Base-by-base conservation (phyloP, 2,113 vertebrate species). In the Anolis sagrei region DNA sequence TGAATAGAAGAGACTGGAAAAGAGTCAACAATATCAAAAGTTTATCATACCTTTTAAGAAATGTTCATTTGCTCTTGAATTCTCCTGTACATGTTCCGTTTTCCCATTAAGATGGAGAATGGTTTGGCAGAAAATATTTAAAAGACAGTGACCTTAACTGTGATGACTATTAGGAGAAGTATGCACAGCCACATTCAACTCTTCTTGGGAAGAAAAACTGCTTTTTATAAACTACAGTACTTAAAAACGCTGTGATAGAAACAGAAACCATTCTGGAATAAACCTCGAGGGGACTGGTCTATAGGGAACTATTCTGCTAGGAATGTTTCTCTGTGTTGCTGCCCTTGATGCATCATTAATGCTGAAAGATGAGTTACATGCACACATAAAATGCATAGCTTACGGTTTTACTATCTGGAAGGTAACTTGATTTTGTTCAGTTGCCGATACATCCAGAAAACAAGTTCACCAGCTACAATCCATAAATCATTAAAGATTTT, bases 71-170 rank as follows among this genome's bases (percentile, higher is more conserved):
- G 89, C 80, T 62, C 36, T 62, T 78, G 36, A 21, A 86, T 54
- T 76, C 80, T 32, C 11, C 58, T 62, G 86, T 81, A 75, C 69
- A 83, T 93, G 87, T 87, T 86, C 62, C 77, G 83, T 86, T 89
- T 5, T 84, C 7, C 86, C 86, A 80, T 87, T 92, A 77, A 73
- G 76, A 82, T 36, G 84, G 10, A 91, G 76, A 89, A 87, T 9
- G 81, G 73, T 61, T 84, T 84, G 32, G 44, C 48, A 89, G 84
- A 36, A 87, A 91, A 88, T 48, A 83, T 85, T 90, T 85, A 86
- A 87, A 88, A 90, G 76, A 76, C 48, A 13, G 21, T 80, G 82
- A 87, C 76, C 73, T 85, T 44, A 85, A 74, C 90, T 86, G 68
- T 88, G 86, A 87, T 58, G 32, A 85, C 36, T 23, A 34, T 79